phyloP scores from a whole-genome alignment of 2,113 vertebrate species.

The Coregonus clupeaformis region DNA sequence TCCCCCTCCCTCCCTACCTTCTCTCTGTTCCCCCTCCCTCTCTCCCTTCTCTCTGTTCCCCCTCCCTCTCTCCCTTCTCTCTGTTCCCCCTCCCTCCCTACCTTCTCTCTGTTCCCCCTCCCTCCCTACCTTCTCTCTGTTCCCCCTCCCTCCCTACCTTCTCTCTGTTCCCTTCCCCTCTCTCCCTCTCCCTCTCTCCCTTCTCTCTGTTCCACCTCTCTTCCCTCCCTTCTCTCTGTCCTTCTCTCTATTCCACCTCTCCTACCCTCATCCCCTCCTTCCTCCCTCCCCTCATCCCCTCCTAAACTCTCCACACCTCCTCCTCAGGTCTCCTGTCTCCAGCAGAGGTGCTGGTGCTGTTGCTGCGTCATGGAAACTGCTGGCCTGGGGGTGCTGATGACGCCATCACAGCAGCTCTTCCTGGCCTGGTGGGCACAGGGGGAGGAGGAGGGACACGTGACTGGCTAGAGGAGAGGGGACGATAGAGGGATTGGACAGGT shows the following conservation, averaged over 20 bases:
- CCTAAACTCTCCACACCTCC: too few relatives aligned
- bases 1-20: not conserved
- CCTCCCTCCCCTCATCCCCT: not conserved
- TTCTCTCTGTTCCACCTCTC: not conserved
- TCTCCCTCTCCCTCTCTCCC: not conserved
- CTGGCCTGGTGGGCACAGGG: not conserved
- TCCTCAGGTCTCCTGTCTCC: conserved; percentile 50
- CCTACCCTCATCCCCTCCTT: not conserved
- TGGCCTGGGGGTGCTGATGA: not conserved
- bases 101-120: too few relatives aligned
- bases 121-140: too few relatives aligned
- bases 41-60: not conserved
- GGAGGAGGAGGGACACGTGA: not conserved
- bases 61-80: conserved; percentile 25
- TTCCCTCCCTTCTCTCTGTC: not conserved
- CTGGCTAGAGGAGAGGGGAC: not conserved
- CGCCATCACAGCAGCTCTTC: not conserved
- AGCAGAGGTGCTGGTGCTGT: conserved; percentile 41
- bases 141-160: too few relatives aligned
- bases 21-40: not conserved
- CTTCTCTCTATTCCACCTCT: conserved; percentile 10
- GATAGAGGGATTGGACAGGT: not conserved
- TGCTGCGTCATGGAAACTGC: conserved; percentile 72
- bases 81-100: not conserved
- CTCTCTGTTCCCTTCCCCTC: too few relatives aligned